Evolutionary conservation across 35 echinoderm and acorn worm species (phyloP).

Genomic region (Holothuria glaberrima): DNA sequence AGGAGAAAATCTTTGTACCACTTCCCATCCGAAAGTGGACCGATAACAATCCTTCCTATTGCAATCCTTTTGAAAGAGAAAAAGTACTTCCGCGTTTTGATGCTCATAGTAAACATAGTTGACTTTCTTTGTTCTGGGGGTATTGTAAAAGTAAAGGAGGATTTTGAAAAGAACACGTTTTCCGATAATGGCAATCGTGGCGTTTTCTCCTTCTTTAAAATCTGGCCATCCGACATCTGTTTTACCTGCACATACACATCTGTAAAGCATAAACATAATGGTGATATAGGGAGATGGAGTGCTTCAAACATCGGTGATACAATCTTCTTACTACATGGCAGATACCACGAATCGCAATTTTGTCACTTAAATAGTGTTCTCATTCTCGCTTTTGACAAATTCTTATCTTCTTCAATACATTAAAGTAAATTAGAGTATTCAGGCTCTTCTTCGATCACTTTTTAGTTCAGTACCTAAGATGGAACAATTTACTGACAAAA

Average conservation of each 20-base stretch:
- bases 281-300: too few species aligned
- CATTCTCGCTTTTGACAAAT: too few species aligned
- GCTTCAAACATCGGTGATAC: too few species aligned
- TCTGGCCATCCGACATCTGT: not conserved
- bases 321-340: too few species aligned
- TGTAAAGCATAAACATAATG: not conserved
- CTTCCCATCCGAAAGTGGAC: conserved; percentile 25
- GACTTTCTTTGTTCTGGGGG: not conserved
- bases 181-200: not conserved
- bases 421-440: too few species aligned
- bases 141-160: not conserved
- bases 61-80: not conserved
- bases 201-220: conserved; percentile 26
- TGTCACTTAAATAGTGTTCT: too few species aligned
- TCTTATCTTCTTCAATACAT: too few species aligned
- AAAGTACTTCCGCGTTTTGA: conserved; percentile 21
- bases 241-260: conserved; percentile 39
- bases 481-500: too few species aligned
- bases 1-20: conserved; percentile 25
- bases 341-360: too few species aligned
- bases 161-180: not conserved
- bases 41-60: conserved; percentile 1
- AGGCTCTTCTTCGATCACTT: too few species aligned
- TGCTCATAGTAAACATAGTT: conserved; percentile 18
- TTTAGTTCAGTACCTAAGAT: too few species aligned